Percentiles rank a stretch among this genome's conserved stretches.
These are phyloP conservation scores for Psophia crepitans DNA, from an alignment of 2,113 vertebrate genomes.

Conservation along the genomic window DNA sequence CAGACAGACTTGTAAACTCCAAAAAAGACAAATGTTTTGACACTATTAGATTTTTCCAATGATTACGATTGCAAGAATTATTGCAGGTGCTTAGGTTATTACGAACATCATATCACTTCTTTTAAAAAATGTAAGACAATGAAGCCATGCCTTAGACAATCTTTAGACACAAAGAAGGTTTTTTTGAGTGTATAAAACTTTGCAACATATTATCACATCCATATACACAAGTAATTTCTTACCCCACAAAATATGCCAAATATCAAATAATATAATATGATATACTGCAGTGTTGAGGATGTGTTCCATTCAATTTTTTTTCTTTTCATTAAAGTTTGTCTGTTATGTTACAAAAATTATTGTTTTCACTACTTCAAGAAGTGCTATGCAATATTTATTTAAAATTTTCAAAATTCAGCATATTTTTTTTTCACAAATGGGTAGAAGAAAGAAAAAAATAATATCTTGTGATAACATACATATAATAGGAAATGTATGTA, in stretches of 20 bases:
- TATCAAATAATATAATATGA: not conserved
- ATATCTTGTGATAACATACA: not conserved
- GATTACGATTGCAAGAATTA: not conserved
- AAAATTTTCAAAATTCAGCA: not conserved
- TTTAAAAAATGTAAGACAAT: not conserved
- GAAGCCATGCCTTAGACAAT: not conserved
- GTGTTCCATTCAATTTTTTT: not conserved
- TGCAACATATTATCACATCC: not conserved
- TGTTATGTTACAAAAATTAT: not conserved
- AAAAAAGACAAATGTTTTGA: not conserved
- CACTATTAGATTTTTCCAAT: not conserved
- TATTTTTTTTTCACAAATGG: not conserved
- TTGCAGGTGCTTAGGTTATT: not conserved
- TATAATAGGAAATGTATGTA: not conserved
- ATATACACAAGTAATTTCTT: not conserved
- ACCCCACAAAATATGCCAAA: not conserved
- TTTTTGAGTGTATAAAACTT: not conserved
- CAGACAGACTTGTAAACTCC: not conserved
- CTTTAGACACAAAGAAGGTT: not conserved
- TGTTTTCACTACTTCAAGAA: not conserved
- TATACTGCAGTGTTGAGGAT: not conserved
- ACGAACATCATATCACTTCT: not conserved
- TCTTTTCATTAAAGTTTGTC: not conserved
- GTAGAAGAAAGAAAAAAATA: not conserved
- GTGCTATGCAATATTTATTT: not conserved